These are phyloP conservation scores for Taenaris catops DNA, from an alignment of 2,888 invertebrate genomes.

Conservation along the genomic window DNA sequence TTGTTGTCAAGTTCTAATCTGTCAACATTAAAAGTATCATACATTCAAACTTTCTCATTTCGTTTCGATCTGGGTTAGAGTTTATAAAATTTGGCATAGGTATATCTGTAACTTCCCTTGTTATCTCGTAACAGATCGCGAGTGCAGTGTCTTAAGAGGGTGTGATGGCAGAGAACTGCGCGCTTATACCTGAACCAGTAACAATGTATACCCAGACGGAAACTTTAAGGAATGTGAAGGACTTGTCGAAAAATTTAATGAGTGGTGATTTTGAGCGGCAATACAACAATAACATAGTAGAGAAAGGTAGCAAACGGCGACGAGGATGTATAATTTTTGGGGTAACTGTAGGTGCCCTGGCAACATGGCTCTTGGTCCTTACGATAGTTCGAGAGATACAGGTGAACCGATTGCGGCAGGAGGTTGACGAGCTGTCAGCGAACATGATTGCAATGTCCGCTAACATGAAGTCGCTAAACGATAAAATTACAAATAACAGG, in stretches of 20 bases:
- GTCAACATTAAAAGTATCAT: too few relatives aligned
- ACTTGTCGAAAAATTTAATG: conserved; percentile 67
- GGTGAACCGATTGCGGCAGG: conserved; percentile 46
- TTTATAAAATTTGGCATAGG: conserved; percentile 45
- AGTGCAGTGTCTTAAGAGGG: conserved; percentile 42
- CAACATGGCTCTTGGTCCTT: conserved; percentile 51
- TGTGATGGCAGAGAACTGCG: conserved; percentile 66
- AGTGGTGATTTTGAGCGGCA: conserved; percentile 66
- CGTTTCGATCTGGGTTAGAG: conserved; percentile 35
- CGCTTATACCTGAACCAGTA: conserved; percentile 51
- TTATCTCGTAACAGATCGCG: conserved; percentile 37
- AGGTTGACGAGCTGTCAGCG: conserved; percentile 58
- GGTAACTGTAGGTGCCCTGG: conserved; percentile 39
- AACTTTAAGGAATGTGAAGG: conserved; percentile 51
- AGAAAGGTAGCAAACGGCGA: conserved; percentile 39
- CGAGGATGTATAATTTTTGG: conserved; percentile 42
- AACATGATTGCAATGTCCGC: conserved; percentile 57
- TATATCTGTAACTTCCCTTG: conserved; percentile 31
- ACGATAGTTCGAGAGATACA: conserved; percentile 59
- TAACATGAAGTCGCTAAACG: conserved; percentile 52
- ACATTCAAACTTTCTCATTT: too few relatives aligned
- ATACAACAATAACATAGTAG: conserved; percentile 37
- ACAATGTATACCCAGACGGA: conserved; percentile 61
- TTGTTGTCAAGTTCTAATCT: too few relatives aligned
- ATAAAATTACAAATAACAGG: conserved; percentile 54